Conservation (phyloP, 2,888 invertebrate genomes). For the Biston stratarius region DNA sequence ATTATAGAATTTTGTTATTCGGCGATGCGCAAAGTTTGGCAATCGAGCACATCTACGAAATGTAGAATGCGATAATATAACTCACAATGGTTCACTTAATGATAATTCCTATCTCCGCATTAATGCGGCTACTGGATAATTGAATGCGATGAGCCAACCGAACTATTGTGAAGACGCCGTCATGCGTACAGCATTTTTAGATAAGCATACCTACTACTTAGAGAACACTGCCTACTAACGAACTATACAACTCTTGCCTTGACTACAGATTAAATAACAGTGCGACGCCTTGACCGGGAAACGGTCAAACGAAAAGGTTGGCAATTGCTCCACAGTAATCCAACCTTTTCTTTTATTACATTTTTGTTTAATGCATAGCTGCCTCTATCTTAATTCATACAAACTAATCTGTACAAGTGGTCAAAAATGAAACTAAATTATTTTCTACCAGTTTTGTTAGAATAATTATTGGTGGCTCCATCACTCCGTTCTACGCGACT, state of each 20-base stretch:
- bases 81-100: background rate
- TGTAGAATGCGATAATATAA: slow-evolving; percentile 1
- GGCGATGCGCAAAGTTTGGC: slow-evolving; percentile 2
- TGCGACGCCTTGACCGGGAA: slow-evolving; percentile 21
- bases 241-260: slow-evolving; percentile 18
- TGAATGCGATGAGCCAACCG: slow-evolving; percentile 14
- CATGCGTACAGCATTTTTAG: slow-evolving; percentile 8
- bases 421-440: background rate
- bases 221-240: slow-evolving; percentile 2
- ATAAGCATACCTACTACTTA: background rate
- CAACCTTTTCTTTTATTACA: slow-evolving; percentile 19
- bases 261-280: slow-evolving; percentile 6
- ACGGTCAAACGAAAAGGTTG: slow-evolving; percentile 8
- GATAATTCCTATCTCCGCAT: background rate
- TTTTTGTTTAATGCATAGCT: slow-evolving; percentile 5
- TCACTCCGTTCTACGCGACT: background rate
- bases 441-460: background rate
- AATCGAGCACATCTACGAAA: slow-evolving; percentile 3
- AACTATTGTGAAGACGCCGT: slow-evolving; percentile 13
- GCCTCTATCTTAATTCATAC: background rate
- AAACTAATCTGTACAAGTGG: background rate
- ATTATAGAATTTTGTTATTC: background rate
- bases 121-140: slow-evolving; percentile 15
- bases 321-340: background rate
- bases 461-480: background rate